These are phyloP conservation scores for Caloenas nicobarica DNA, from an alignment of 2,113 vertebrate species.

Conservation along the genomic window DNA sequence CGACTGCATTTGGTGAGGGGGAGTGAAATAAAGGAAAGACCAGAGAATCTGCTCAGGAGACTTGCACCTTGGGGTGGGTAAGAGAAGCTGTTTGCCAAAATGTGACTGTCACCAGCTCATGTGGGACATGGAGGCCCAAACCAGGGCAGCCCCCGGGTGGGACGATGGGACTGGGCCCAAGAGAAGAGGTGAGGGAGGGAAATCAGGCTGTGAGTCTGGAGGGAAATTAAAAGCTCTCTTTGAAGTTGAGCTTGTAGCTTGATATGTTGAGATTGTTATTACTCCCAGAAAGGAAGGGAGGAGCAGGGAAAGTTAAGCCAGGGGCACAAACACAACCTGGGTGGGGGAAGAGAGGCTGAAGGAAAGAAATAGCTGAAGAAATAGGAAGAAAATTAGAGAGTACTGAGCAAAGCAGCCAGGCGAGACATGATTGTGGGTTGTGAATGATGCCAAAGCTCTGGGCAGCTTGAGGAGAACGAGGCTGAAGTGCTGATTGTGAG, in stretches of 20 bases:
- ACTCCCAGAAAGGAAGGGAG: slow-evolving; percentile 29
- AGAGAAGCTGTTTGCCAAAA: neutral
- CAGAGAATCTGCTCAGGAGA: neutral
- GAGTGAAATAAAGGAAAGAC: neutral
- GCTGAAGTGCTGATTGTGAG: neutral
- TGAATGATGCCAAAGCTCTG: neutral
- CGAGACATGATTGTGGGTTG: neutral
- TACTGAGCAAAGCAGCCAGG: neutral
- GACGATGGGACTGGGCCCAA: neutral
- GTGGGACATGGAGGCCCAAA: neutral
- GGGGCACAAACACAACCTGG: neutral
- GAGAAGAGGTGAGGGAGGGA: neutral
- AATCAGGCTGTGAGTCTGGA: neutral
- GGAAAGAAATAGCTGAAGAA: slow-evolving; percentile 11
- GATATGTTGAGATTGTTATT: neutral
- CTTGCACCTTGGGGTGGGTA: neutral
- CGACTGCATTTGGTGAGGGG: neutral
- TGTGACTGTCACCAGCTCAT: neutral
- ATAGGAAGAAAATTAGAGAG: slow-evolving; percentile 22
- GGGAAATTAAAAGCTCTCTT: neutral
- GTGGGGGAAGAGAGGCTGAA: neutral
- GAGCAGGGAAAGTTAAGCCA: neutral
- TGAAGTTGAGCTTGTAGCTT: neutral
- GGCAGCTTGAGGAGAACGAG: neutral
- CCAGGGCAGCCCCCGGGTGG: neutral